Conservation (phyloP, 2,113 vertebrate genomes). For the Brachyhypopomus occidentalis region DNA sequence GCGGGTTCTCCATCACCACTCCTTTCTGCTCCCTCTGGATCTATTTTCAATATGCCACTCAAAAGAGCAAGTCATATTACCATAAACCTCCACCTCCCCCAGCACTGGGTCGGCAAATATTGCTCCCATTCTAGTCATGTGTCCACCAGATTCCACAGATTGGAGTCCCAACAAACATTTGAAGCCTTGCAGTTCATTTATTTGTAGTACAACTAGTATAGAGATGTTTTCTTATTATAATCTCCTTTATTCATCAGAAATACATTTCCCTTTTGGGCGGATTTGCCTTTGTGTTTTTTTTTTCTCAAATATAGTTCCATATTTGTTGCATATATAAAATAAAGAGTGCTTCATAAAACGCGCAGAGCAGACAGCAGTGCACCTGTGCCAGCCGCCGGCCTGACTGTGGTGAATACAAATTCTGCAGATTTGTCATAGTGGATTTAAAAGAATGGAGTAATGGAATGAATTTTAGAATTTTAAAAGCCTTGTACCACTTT, state of each 20-base stretch:
- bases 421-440: not conserved
- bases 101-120: slow-evolving; percentile 38
- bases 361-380: not conserved
- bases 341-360: not conserved
- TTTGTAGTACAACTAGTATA: not conserved
- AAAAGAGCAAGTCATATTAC: slow-evolving; percentile 54
- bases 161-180: slow-evolving; percentile 30
- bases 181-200: not conserved
- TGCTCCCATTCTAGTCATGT: slow-evolving; percentile 34
- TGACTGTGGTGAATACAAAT: not conserved
- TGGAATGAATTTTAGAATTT: not conserved
- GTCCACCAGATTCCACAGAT: slow-evolving; percentile 22
- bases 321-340: slow-evolving; percentile 1
- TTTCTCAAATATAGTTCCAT: not conserved
- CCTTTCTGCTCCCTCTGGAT: slow-evolving; percentile 47
- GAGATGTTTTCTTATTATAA: slow-evolving; percentile 24
- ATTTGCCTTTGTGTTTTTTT: not conserved
- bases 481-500: not conserved
- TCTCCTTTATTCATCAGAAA: not conserved
- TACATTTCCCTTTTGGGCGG: not conserved
- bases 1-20: slow-evolving; percentile 36
- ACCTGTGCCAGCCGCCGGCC: not conserved
- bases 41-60: slow-evolving; percentile 54
- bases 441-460: not conserved
- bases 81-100: slow-evolving; percentile 45